These are phyloP conservation scores for Macropus fuliginosus DNA, from an alignment of 2,797 vertebrate species.

Conservation along the genomic window DNA sequence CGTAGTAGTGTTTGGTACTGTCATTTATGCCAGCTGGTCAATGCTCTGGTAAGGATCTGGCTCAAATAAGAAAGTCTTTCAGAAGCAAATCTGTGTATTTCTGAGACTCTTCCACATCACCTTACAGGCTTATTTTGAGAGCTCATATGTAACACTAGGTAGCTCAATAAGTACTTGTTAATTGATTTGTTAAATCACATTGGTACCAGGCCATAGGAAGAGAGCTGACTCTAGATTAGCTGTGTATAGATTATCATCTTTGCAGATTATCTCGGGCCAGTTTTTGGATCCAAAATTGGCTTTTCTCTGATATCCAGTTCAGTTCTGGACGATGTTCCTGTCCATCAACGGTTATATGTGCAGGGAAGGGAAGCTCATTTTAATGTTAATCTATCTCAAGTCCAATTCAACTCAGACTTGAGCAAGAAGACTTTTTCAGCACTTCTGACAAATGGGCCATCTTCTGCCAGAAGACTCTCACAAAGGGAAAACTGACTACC, in stretches of 20 bases:
- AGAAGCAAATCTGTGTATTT: neutral
- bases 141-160: neutral
- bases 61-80: neutral
- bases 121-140: neutral
- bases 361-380: conserved; percentile 40
- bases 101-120: neutral
- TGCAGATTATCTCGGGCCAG: neutral
- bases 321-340: neutral
- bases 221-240: neutral
- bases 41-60: neutral
- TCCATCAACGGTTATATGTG: neutral
- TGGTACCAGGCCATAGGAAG: neutral
- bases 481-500: neutral
- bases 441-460: neutral
- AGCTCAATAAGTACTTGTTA: neutral
- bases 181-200: neutral
- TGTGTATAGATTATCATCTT: neutral
- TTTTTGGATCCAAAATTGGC: neutral
- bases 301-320: conserved; percentile 19
- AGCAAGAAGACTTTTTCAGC: neutral
- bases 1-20: neutral
- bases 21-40: neutral
- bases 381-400: neutral
- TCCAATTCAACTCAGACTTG: neutral
- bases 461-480: neutral